phyloP scores from a whole-genome alignment of 1,140 invertebrate species.

The Elymnias hypermnestra region DNA sequence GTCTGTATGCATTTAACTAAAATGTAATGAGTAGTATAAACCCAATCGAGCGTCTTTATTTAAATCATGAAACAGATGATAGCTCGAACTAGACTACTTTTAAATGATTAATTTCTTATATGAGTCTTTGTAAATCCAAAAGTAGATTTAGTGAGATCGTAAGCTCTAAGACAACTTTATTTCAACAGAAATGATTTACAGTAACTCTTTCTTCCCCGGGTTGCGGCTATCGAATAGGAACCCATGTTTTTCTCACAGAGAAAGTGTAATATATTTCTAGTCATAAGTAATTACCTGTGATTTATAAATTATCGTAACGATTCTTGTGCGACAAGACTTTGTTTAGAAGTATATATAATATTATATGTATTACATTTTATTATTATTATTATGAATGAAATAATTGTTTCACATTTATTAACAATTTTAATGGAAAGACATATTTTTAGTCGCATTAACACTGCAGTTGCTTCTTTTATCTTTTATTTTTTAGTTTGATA shows the following conservation, averaged over 20 bases:
- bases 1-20: too few species aligned
- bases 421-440: neutral
- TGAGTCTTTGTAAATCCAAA: too few species aligned
- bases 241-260: slow-evolving; percentile 28
- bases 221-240: slow-evolving; percentile 19
- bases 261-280: slow-evolving; percentile 36
- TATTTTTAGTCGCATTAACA: too few species aligned
- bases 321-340: slow-evolving; percentile 64
- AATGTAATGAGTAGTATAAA: too few species aligned
- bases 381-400: slow-evolving; percentile 5
- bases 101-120: too few species aligned
- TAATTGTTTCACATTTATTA: neutral
- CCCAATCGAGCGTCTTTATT: too few species aligned
- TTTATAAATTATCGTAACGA: slow-evolving; percentile 53
- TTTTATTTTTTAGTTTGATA: too few species aligned
- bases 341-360: slow-evolving; percentile 17
- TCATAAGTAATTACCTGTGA: slow-evolving; percentile 65
- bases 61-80: too few species aligned
- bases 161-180: too few species aligned
- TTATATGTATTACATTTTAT: slow-evolving; percentile 15
- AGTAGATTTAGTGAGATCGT: too few species aligned
- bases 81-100: too few species aligned
- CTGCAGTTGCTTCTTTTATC: neutral
- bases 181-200: too few species aligned
- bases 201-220: slow-evolving; percentile 9